Base-by-base conservation (phyloP, 2,888 invertebrate species). In the Spisula subtruncata region DNA sequence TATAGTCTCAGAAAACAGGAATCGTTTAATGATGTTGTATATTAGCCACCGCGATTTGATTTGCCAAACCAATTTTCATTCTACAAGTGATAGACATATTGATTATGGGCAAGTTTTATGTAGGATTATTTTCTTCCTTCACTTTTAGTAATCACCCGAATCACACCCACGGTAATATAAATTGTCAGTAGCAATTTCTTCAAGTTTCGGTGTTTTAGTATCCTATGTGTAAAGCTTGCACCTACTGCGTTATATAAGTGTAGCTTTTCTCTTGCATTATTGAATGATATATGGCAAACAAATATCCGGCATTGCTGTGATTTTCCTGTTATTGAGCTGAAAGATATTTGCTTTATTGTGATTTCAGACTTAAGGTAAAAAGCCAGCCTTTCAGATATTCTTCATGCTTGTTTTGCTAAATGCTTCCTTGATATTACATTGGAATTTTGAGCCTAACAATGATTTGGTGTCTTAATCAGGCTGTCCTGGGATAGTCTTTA, bases 21-120 rank as follows among this genome's bases (percentile, higher is more conserved):
- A 75, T 75, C 35, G 32, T 75, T 16, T 32, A 35, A 75, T 75
- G 75, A 75, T 75, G 25, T 35, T 75, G 35, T 75, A 75, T 75
- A 75, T 75, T 32, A 75, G 75, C 6, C 75, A 32, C 32, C 8
- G 32, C 1, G 75, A 75, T 75, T 75, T 75, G 75, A 75, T 75
- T 75, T 75, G 75, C 75, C 75, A 75, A 75, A 75, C 75, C 25
- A 32, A 75, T 75, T 75, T 75, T 75, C 75, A 35, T 75, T 75
- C 75, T 75, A 18, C 75, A 32, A 75, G 75, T 75, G 75, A 32
- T 75, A 75, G 75, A 75, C 75, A 75, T 75, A 75, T 75, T 32
- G 75, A 75, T 75, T 75, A 75, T 18, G 32, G 32, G 71, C 16
- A 16, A 32, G 75, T 75, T 75, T 71, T 75, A 75, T 75, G 75